Evolutionary conservation across 2,888 invertebrate genomes (phyloP).

Genomic region (Mythimna ferrago): DNA sequence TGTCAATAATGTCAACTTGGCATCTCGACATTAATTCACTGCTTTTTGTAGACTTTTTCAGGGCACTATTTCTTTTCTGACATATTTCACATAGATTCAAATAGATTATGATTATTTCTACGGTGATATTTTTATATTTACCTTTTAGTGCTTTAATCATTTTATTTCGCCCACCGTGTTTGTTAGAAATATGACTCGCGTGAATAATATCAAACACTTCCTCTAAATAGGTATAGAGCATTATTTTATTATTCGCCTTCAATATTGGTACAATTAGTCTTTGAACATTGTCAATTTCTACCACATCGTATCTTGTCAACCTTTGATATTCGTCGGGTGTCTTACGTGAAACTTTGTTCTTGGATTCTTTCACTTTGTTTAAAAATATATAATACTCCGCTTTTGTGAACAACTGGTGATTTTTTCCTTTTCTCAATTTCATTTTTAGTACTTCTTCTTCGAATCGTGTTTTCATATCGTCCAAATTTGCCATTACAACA

Average conservation of each 20-base stretch:
- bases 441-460: not conserved
- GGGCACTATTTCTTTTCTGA: not conserved
- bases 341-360: not conserved
- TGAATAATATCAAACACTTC: not conserved
- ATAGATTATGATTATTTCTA: not conserved
- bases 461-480: not conserved
- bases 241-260: not conserved
- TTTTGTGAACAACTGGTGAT: not conserved
- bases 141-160: not conserved
- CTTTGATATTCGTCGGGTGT: not conserved
- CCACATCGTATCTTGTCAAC: not conserved
- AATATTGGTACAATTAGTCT: not conserved
- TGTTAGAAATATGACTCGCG: not conserved
- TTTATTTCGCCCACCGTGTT: not conserved
- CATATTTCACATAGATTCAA: not conserved
- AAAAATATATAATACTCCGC: not conserved
- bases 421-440: not conserved
- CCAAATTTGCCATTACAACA: not conserved
- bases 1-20: not conserved
- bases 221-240: not conserved
- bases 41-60: not conserved
- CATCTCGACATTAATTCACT: not conserved
- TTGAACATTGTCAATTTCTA: not conserved
- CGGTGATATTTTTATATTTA: not conserved
- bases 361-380: not conserved